Evolutionary conservation across 2,113 vertebrate species (phyloP).

Genomic region (Upupa epops): DNA sequence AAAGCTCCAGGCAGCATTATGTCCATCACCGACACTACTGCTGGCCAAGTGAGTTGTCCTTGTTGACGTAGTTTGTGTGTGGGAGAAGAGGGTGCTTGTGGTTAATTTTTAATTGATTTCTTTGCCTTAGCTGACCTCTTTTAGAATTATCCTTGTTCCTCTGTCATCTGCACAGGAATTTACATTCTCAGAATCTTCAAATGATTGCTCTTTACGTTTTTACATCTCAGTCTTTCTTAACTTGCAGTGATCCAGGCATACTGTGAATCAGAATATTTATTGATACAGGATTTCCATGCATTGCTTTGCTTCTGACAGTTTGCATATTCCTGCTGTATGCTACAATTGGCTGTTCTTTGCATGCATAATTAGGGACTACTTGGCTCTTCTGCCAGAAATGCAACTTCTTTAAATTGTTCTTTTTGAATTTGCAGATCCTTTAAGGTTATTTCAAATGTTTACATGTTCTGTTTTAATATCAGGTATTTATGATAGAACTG

Average conservation of each 20-base stretch:
- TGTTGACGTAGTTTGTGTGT: background rate
- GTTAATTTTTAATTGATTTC: background rate
- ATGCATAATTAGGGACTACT: background rate
- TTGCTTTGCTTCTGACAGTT: background rate
- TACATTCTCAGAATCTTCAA: background rate
- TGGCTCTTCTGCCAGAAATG: background rate
- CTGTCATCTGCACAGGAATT: background rate
- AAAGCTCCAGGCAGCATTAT: background rate
- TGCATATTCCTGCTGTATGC: background rate
- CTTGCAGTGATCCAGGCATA: background rate
- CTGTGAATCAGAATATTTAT: background rate
- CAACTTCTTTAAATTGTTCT: background rate
- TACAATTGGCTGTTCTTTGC: slow-evolving; percentile 4
- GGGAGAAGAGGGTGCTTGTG: background rate
- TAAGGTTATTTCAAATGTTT: background rate
- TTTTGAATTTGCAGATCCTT: background rate
- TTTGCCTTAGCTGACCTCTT: background rate
- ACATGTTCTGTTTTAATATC: background rate
- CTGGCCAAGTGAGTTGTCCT: background rate
- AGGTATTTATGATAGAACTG: background rate
- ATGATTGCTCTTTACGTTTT: background rate
- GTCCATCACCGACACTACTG: background rate
- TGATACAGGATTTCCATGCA: background rate
- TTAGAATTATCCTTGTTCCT: background rate
- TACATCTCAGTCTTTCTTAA: fast-evolving